phyloP scores from a whole-genome alignment of 2,113 vertebrate species.

The Corythaixoides concolor region DNA sequence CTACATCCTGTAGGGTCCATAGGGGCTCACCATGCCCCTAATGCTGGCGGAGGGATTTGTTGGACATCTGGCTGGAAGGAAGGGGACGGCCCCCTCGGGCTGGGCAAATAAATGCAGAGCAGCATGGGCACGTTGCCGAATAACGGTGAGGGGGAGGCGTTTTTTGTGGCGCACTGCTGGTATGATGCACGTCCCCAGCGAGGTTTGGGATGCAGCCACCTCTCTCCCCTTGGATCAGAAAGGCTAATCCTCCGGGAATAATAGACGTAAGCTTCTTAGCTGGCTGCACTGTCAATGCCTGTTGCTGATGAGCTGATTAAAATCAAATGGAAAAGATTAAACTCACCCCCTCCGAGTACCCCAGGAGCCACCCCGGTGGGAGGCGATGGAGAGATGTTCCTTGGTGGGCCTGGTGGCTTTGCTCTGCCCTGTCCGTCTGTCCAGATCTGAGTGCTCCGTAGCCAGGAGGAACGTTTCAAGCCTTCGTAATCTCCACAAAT shows the following conservation, averaged over 20 bases:
- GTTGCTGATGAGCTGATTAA: not conserved
- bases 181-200: accelerated
- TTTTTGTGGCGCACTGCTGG: accelerated
- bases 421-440: accelerated
- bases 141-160: accelerated
- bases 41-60: not conserved
- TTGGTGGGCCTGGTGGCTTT: not conserved
- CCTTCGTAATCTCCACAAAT: not conserved
- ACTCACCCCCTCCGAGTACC: not conserved
- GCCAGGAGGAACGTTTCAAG: not conserved
- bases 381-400: not conserved
- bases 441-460: not conserved
- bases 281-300: accelerated
- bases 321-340: not conserved
- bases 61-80: accelerated
- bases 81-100: accelerated
- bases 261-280: not conserved
- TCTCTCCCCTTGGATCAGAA: not conserved
- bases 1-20: not conserved
- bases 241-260: not conserved
- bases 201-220: accelerated
- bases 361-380: accelerated
- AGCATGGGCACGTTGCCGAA: accelerated
- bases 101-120: not conserved
- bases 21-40: not conserved